Evolutionary conservation across 2,888 invertebrate species (phyloP), one percentile per base, ranked within the genome.

Genomic region (Yponomeuta cagnagella): DNA sequence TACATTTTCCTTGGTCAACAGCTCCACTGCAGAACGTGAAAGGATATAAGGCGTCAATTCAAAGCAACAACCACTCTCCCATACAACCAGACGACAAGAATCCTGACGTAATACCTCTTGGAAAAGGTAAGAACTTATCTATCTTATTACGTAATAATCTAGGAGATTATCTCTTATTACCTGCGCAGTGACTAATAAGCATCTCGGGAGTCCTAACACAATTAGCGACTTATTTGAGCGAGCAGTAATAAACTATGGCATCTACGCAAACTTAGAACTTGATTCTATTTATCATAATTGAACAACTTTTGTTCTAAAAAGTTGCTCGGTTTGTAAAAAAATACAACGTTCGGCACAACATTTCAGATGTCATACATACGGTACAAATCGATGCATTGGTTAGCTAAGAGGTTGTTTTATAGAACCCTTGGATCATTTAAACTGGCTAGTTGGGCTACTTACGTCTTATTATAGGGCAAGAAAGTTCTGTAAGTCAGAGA

Each of bases 21-120:
- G 90, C 87, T 71, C 89, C 90, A 15, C 75, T 86, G 76, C 90
- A 90, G 77, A 83, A 86, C 30, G 84, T 83, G 79, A 92, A 92
- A 76, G 83, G 85, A n/a, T 87, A 95, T 84, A 96, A 95, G 88
- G 95, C 94, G 74, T 93, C 94, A 71, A 88, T 95, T 82, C 95
- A 95, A 76, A 88, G 94, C 78, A 79, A 80, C 12, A 87, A 86
- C 77, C 89, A 90, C 76, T 90, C 92, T 10, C 93, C 94, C 31
- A 95, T 96, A 80, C 94, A 96, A 82, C 95, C 96, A 78, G 97
- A 97, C 81, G 97, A 98, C 87, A 96, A 95, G 85, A 97, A 97
- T 92, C 97, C 97, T 48, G 97, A 97, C 84, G 96, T 97, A 75
- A 96, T 97, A 73, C 97, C 97, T 48, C 95, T 96, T 77, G 97